phyloP scores from a whole-genome alignment of 2,113 vertebrate genomes.

The Dipodomys merriami region DNA sequence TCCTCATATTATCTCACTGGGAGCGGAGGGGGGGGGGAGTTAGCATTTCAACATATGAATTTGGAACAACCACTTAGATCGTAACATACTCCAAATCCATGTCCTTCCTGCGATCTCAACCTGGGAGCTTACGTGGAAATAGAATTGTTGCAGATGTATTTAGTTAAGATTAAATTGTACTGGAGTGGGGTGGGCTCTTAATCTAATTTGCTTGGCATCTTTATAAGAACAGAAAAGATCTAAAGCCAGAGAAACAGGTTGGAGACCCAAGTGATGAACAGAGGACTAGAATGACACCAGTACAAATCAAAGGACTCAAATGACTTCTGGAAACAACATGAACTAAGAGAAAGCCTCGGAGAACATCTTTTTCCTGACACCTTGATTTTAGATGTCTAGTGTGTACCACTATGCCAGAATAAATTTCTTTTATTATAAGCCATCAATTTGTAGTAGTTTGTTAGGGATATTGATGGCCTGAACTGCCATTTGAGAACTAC shows the following conservation, averaged over 20 bases:
- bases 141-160: neutral
- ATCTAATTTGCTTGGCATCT: neutral
- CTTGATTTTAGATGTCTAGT: neutral
- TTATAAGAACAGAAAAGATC: neutral
- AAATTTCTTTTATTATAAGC: neutral
- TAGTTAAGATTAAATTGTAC: neutral
- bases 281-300: neutral
- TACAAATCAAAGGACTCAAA: neutral
- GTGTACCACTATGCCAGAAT: neutral
- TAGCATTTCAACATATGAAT: neutral
- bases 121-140: neutral
- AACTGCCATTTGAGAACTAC: neutral
- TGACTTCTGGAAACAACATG: neutral
- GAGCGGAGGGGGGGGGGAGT: no score
- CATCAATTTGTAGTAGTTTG: neutral
- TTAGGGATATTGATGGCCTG: neutral
- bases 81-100: neutral
- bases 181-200: neutral
- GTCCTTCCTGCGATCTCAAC: neutral
- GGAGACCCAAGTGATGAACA: neutral
- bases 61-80: neutral
- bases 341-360: neutral
- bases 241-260: neutral
- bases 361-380: neutral
- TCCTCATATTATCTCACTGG: neutral